A percentile compares a stretch with the other conserved stretches of the same genome.
Evolutionary conservation across 2,797 vertebrate species (phyloP).

Genomic region (Pempheris klunzingeri): DNA sequence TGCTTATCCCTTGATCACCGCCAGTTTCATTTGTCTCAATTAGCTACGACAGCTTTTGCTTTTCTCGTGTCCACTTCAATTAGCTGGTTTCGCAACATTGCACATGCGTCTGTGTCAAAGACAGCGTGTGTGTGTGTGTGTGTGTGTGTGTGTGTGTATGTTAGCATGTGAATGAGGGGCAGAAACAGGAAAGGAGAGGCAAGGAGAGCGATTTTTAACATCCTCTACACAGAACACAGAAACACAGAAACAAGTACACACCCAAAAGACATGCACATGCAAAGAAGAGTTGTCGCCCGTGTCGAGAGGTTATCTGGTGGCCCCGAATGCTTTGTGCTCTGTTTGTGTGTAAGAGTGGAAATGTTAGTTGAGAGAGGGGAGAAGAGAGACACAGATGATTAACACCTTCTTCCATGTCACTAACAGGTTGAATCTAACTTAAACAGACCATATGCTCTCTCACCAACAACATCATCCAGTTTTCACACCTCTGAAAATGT

Average conservation of each 20-base stretch:
- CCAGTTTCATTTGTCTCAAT: constrained; percentile 85
- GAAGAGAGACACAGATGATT: constrained; percentile 10
- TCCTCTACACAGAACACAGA: neutral
- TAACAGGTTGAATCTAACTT: constrained; percentile 41
- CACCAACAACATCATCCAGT: constrained; percentile 42
- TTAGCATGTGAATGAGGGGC: constrained; percentile 6
- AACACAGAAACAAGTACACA: neutral
- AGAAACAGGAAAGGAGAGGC: neutral
- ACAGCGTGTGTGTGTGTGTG: constrained; percentile 11
- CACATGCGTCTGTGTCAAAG: constrained; percentile 49
- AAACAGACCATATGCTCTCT: constrained; percentile 58
- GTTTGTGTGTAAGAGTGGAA: constrained; percentile 4
- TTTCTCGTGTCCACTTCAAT: constrained; percentile 80
- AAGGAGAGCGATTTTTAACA: neutral
- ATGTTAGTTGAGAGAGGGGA: neutral
- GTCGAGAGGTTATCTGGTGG: too few relatives aligned
- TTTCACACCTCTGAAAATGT: constrained; percentile 62
- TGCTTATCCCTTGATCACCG: constrained; percentile 79
- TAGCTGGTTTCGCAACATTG: constrained; percentile 57
- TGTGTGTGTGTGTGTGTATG: constrained; percentile 7
- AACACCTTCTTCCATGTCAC: constrained; percentile 46
- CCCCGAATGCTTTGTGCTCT: neutral
- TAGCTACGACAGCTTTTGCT: constrained; percentile 81
- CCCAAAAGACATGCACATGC: neutral
- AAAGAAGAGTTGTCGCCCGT: neutral